These are phyloP conservation scores for Geophilus truncorum DNA, from an alignment of 2,888 invertebrate species.

Conservation along the genomic window DNA sequence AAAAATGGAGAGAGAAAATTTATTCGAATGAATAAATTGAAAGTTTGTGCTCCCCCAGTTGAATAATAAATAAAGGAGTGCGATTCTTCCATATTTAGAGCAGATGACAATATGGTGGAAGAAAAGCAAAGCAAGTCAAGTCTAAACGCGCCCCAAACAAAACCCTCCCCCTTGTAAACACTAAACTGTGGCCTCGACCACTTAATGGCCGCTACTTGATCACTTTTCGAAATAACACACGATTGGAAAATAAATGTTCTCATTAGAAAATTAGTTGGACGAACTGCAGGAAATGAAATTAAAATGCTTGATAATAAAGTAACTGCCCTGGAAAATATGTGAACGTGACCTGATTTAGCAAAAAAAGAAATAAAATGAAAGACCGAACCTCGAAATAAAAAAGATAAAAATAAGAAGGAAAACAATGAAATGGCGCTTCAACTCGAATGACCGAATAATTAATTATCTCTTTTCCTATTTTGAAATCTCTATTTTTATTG, in stretches of 20 bases:
- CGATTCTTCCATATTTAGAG: slow-evolving; percentile 17
- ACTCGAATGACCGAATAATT: neutral
- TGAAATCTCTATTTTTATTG: too few species aligned
- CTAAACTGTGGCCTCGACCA: slow-evolving; percentile 18
- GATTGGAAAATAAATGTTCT: slow-evolving; percentile 27
- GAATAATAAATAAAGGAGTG: slow-evolving; percentile 24
- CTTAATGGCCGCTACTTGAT: slow-evolving; percentile 27
- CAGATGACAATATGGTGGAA: neutral
- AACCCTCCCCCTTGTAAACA: neutral
- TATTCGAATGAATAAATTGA: slow-evolving; percentile 20
- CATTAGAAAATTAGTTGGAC: slow-evolving; percentile 27
- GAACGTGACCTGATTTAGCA: slow-evolving; percentile 13
- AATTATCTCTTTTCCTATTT: neutral
- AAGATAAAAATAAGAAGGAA: slow-evolving; percentile 21
- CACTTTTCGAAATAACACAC: slow-evolving; percentile 23
- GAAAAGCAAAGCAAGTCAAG: neutral
- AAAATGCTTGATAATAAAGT: slow-evolving; percentile 27
- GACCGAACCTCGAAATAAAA: neutral
- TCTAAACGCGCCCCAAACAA: neutral
- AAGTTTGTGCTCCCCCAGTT: slow-evolving; percentile 18
- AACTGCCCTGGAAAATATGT: slow-evolving; percentile 27
- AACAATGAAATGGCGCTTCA: neutral
- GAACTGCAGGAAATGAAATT: slow-evolving; percentile 18
- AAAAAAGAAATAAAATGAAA: slow-evolving; percentile 16
- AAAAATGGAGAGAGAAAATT: neutral